Evolutionary conservation across 2,113 vertebrate genomes (phyloP).

Genomic region (Orientallactaga bullata): DNA sequence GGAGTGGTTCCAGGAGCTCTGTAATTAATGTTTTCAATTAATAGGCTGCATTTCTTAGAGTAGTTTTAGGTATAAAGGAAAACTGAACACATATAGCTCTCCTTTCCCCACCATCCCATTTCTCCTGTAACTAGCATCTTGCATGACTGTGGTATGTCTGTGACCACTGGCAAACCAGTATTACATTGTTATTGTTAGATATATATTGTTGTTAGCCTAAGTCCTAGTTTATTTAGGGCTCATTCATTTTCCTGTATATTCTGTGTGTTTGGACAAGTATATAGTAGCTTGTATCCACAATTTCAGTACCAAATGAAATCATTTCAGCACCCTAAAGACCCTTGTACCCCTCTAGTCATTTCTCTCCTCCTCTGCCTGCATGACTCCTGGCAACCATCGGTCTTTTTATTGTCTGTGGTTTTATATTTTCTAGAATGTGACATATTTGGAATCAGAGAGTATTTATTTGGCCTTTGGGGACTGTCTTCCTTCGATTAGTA

Average conservation of each 20-base stretch:
- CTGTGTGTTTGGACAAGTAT: neutral
- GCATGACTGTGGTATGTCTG: neutral
- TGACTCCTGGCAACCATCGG: neutral
- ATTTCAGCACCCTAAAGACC: neutral
- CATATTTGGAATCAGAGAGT: neutral
- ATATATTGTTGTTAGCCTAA: slow-evolving; percentile 2
- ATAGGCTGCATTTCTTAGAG: neutral
- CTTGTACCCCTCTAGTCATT: neutral
- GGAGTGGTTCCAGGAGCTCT: neutral
- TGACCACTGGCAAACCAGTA: neutral
- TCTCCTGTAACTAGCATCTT: neutral
- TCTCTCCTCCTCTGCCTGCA: neutral
- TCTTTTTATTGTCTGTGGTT: neutral
- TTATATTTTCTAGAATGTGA: neutral
- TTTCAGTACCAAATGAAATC: neutral
- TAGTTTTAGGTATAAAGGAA: neutral
- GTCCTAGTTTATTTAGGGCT: neutral
- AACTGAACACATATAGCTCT: neutral
- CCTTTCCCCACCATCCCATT: neutral
- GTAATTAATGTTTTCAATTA: slow-evolving; percentile 48
- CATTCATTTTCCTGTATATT: neutral
- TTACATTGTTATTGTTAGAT: neutral
- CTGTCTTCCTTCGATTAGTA: neutral
- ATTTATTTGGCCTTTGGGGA: neutral
- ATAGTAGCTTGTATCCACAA: neutral